phyloP scores from a whole-genome alignment of 2,113 vertebrate genomes.

The Macroglossus sobrinus region DNA sequence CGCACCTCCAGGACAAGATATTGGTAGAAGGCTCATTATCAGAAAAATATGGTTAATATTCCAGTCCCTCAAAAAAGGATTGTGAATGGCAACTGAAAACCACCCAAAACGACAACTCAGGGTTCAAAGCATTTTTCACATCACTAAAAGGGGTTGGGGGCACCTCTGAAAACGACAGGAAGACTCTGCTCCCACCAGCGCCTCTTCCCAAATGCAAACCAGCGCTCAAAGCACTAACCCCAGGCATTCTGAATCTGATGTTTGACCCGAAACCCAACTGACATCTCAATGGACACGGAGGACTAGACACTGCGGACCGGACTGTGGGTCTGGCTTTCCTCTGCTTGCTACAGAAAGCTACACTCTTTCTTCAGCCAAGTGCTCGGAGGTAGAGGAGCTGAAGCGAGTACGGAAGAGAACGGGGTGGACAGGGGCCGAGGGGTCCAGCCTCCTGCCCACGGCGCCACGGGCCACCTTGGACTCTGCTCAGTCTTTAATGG shows the following conservation, averaged over 20 bases:
- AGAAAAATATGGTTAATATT: neutral
- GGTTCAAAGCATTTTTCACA: neutral
- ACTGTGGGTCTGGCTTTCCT: constrained; percentile 4
- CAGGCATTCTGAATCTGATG: neutral
- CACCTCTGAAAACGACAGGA: neutral
- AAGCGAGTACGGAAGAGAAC: constrained; percentile 3
- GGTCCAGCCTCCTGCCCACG: neutral
- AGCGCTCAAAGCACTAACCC: neutral
- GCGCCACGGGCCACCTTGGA: neutral
- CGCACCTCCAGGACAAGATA: neutral
- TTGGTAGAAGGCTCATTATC: neutral
- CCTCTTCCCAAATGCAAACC: neutral
- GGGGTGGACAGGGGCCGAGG: neutral
- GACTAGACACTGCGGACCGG: neutral
- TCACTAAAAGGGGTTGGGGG: neutral
- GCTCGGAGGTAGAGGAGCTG: constrained; percentile 70
- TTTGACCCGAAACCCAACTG: neutral
- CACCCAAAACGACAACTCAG: neutral
- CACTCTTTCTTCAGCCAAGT: constrained; percentile 47
- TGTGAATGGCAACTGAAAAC: neutral
- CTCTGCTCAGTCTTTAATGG: constrained; percentile 1
- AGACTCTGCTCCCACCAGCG: neutral
- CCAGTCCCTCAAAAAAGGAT: neutral
- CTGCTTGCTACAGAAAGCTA: constrained; percentile 26
- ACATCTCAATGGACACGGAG: neutral